phyloP scores from a whole-genome alignment of 1,140 invertebrate species.

The Sarcophaga peregrina region DNA sequence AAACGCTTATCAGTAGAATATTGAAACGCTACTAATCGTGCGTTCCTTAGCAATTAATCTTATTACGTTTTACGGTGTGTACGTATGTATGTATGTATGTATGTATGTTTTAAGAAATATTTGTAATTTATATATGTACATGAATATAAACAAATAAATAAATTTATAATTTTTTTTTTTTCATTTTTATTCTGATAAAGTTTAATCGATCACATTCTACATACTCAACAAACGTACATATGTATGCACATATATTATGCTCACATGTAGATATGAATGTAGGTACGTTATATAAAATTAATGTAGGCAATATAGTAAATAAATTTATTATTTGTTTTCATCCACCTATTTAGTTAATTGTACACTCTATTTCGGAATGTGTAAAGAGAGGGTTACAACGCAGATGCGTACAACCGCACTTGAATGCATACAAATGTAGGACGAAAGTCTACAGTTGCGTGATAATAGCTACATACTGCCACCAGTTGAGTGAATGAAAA shows the following conservation, averaged over 20 bases:
- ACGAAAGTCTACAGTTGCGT: no score
- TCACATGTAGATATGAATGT: no score
- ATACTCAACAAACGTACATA: neutral
- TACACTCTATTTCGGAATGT: neutral
- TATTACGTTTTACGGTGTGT: no score
- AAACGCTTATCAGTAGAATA: no score
- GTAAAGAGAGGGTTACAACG: neutral
- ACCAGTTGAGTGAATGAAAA: neutral
- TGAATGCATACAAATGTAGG: neutral
- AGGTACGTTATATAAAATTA: neutral
- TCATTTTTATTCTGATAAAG: neutral
- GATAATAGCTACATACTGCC: neutral
- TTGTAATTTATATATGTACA: constrained; percentile 30
- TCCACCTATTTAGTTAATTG: neutral
- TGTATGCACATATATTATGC: neutral
- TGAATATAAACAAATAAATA: neutral
- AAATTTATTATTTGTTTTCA: neutral
- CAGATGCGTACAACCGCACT: neutral
- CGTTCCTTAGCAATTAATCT: no score
- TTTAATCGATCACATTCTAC: constrained; percentile 9
- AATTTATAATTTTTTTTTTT: constrained; percentile 14
- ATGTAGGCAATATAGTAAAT: neutral
- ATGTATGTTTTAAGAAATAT: neutral
- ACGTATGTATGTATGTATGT: no score
- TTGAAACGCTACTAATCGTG: no score